Evolutionary conservation across 2,797 vertebrate genomes (phyloP), one percentile per base, ranked within the genome.

Genomic region (Sebastes alutus): DNA sequence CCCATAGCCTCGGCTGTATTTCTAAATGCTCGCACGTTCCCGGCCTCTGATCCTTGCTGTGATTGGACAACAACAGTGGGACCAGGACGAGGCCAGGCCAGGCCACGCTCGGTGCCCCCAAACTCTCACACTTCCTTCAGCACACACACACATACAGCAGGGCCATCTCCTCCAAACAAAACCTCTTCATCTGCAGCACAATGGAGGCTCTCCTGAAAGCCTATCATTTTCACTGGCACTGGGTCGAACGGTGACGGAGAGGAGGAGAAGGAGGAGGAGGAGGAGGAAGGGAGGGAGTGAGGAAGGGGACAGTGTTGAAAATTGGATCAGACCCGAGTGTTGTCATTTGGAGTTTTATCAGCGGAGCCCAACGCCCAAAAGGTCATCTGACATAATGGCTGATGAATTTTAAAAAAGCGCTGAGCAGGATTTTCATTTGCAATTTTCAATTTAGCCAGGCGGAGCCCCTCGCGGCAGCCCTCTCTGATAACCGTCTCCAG

Each of bases 371-470:
- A 97, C 94, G 97, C 97, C 85, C 96, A 96, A 99, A 99, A 99
- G 98, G 98, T 99, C 98, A 99, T 97, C 97, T 97, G 97, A 98
- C 97, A 99, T 98, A 98, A 99, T 97, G 97, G 97, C 97, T 97
- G 97, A 99, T 99, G 97, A 99, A 97, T 98, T 97, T 96, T 80
- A 82, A 80, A 93, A 80, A 93, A 85, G 49, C 65, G 18, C 74
- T 76, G 78, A 90, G 86, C 81, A 80, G 87, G 88, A 90, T 91
- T 98, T 98, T 98, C 97, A 99, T 99, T 99, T 99, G 97, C 98
- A 98, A 99, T 99, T 99, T 99, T 98, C 98, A 99, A 99, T 99
- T 99, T 99, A 97, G 96, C 83, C 87, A 58, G 85, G 89, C 94
- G n/a, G 86, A 83, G 88, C 84, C 75, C 85, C 80, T 92, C 13